Base-by-base conservation (phyloP, 1,140 invertebrate species). In the Condylostylus longicornis region DNA sequence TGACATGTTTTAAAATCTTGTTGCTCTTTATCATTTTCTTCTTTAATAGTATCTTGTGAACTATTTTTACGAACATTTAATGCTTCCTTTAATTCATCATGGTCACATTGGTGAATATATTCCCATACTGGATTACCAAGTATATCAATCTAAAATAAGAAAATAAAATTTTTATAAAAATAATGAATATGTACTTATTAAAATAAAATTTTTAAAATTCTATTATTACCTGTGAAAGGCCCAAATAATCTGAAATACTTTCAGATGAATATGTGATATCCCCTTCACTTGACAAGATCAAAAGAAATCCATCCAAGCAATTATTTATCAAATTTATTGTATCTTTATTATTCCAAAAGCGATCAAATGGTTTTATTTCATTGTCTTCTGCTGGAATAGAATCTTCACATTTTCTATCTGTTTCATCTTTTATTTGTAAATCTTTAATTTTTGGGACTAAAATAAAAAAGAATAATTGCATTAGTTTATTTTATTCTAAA, bases 71-170 rank as follows among this genome's bases (percentile, higher is more conserved):
- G 58, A 28, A 46, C 43, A 40, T 50, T 57, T 4, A 94, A 64
- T 13, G 82, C 75, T 38, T 90, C 81, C 32, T 75, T 77, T 12
- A 95, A 74, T 61, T 96, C 89, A 25, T 84, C 82, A 53, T 95
- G 89, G 63, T 96, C 90, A 54, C 89, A 93, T 7, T 87, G 88
- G 63, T 97, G 90, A 35, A 77, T 81, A 53, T 90, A 91, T 45
- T 95, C 90, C 64, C 80, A 94, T 20, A 95, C 77, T 57, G 81
- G 91, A 48, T 90, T 84, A 2, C 90, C 90, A 70, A 94, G 78
- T 58, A 94, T 74, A 58, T 95, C 89, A 66, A 91, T 79, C 87
- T 93, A 62, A 17, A 70, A 70, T 33, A 47, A 35, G 21, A 37
- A 40, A 41, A 29, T 13, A 17, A 31, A 22, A 22, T 14, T 20